These are phyloP conservation scores for Agonopterix heracliana DNA, from an alignment of 2,888 invertebrate genomes.

Conservation along the genomic window DNA sequence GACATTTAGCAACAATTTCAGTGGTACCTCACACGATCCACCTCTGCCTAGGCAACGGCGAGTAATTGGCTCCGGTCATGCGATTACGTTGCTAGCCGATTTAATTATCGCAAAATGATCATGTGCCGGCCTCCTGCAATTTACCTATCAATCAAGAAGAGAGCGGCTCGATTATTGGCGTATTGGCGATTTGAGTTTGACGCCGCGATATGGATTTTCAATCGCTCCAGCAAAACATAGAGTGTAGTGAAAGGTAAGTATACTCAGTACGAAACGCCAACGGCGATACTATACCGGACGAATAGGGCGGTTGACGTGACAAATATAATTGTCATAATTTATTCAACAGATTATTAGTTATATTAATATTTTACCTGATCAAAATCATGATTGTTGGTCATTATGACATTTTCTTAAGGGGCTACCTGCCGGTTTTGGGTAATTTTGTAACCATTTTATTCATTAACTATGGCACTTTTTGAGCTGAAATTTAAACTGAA, in stretches of 20 bases:
- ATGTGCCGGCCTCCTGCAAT: slow-evolving; percentile 68
- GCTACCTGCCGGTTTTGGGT: too few relatives aligned
- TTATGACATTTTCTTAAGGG: too few relatives aligned
- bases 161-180: slow-evolving; percentile 24
- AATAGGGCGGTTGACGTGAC: too few relatives aligned
- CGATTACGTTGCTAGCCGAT: slow-evolving; percentile 72
- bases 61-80: slow-evolving; percentile 73
- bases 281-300: too few relatives aligned
- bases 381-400: too few relatives aligned
- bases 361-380: too few relatives aligned
- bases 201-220: slow-evolving; percentile 44
- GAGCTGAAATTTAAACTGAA: too few relatives aligned
- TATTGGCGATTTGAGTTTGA: slow-evolving; percentile 40
- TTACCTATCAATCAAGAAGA: slow-evolving; percentile 72
- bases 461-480: too few relatives aligned
- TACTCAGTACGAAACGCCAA: not conserved
- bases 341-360: too few relatives aligned
- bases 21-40: slow-evolving; percentile 60
- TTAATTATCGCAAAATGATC: slow-evolving; percentile 76
- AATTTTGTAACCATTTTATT: too few relatives aligned
- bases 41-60: slow-evolving; percentile 62
- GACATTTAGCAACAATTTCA: slow-evolving; percentile 56
- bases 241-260: slow-evolving; percentile 38
- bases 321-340: too few relatives aligned
- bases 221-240: slow-evolving; percentile 36